Percentiles rank a stretch among this genome's conserved stretches.
These are phyloP conservation scores for Ciconia nigra DNA, from an alignment of 2,797 vertebrate species.

Conservation along the genomic window DNA sequence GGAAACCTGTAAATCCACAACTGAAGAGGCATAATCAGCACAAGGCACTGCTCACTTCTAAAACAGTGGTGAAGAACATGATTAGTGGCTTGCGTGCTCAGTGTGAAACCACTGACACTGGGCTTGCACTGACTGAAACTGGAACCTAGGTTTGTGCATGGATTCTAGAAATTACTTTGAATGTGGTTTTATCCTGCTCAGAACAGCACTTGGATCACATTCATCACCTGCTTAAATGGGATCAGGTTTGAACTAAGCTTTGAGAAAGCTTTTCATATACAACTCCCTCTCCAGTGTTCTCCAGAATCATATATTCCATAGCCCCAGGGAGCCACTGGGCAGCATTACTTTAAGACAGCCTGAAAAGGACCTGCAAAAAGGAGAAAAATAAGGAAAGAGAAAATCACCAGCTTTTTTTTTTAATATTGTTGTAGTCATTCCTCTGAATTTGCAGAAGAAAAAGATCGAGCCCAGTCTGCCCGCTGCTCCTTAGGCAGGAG, in stretches of 20 bases:
- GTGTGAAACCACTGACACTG: neutral
- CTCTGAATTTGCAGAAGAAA: neutral
- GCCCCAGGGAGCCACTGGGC: neutral
- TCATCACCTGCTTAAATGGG: constrained; percentile 36
- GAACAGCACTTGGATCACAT: neutral
- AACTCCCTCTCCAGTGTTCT: neutral
- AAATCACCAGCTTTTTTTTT: neutral
- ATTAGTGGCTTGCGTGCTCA: neutral
- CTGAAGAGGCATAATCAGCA: neutral
- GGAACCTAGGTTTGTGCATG: neutral
- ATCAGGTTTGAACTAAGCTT: constrained; percentile 1
- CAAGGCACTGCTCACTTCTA: neutral
- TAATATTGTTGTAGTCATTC: neutral
- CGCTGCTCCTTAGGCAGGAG: neutral
- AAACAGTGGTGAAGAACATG: neutral
- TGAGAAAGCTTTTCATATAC: neutral
- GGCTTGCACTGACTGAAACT: neutral
- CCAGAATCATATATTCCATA: neutral
- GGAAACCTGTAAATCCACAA: neutral
- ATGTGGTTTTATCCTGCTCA: neutral
- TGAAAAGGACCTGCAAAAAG: neutral
- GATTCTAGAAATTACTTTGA: neutral
- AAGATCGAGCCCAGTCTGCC: neutral
- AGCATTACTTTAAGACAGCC: neutral
- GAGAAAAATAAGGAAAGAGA: neutral